Base-by-base conservation (phyloP, 1,140 invertebrate genomes). In the Augochlora pura region DNA sequence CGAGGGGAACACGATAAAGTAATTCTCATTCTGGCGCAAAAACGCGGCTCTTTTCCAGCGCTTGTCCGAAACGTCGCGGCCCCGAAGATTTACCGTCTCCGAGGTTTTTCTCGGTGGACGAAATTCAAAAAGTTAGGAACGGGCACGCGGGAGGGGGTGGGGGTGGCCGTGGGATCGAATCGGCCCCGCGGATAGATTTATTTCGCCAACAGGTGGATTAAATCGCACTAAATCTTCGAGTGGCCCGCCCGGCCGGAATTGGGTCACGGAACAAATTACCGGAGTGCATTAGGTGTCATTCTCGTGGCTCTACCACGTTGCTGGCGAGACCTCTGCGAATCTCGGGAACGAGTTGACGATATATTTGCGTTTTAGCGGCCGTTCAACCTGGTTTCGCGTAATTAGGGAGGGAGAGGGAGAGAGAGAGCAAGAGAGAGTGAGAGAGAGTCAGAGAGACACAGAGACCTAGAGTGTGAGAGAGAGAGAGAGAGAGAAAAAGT, bases 191-290 rank as follows among this genome's bases (percentile, higher is more conserved):
- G 60, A 83, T 80, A 74, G 81, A 83, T 84, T 84, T 84, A 84
- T 83, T 83, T 84, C 52, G 42, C 81, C 76, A 82, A 84, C 83
- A 84, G 77, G 81, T 80, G 81, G 83, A 84, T 84, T 84, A 84
- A 80, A 80, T 57, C 70, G 71, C 62, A 38, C 32, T 83, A 75
- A 83, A 84, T 83, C 83, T 83, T 62, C 10, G 14, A 23, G 14
- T 25, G 60, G 46, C 57, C 21, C n/a, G n/a, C 57, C 32, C 21
- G 52, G 25, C 62, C 46, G 52, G 72, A 79, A 84, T 85, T 72
- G 73, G 76, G 57, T 63, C 82, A n/a, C 63, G 39, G 76, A 79
- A 79, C 60, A 57, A 64, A 83, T 79, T 66, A 66, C 32, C 49
- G 27, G 18, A 79, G 9, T 46, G 38, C 57, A 65, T 78, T 77